These are phyloP conservation scores for Tenthredo amoena DNA, from an alignment of 2,888 invertebrate species.

Conservation along the genomic window DNA sequence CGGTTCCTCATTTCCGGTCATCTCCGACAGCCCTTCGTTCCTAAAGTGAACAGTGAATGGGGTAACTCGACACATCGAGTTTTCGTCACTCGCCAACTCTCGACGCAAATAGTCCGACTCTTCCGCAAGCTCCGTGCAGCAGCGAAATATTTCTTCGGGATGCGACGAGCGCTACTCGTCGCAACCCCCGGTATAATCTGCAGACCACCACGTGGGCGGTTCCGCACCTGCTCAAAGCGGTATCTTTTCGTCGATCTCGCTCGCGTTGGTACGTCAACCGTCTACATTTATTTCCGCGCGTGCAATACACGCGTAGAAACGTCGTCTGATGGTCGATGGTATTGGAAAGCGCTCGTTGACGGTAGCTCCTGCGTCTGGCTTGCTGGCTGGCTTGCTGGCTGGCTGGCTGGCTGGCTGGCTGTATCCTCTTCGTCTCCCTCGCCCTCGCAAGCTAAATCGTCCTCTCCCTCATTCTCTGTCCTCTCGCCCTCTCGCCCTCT, in stretches of 20 bases:
- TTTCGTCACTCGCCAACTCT: neutral
- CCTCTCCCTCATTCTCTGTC: slow-evolving; percentile 34
- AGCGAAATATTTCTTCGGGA: neutral
- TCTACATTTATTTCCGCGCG: neutral
- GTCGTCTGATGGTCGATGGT: slow-evolving; percentile 32
- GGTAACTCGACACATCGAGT: neutral
- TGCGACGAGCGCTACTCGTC: neutral
- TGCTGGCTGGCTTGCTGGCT: neutral
- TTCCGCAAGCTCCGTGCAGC: neutral
- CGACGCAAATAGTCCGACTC: neutral
- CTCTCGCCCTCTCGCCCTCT: slow-evolving; percentile 60
- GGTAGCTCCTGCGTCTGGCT: slow-evolving; percentile 12
- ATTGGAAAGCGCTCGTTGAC: slow-evolving; percentile 38
- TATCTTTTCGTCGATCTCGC: slow-evolving; percentile 36
- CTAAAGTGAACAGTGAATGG: neutral
- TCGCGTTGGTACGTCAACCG: slow-evolving; percentile 15
- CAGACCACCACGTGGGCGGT: slow-evolving; percentile 34
- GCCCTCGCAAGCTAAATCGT: slow-evolving; percentile 52
- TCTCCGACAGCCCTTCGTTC: neutral
- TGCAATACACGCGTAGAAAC: neutral
- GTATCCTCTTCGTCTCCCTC: slow-evolving; percentile 59
- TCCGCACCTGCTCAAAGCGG: slow-evolving; percentile 43
- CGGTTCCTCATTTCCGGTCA: neutral
- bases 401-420: slow-evolving; percentile 49
- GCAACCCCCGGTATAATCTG: neutral